A percentile compares a stretch with the other conserved stretches of the same genome.
Conservation (phyloP, 92 coral and sea anemone species). For the Palythoa grandis region DNA sequence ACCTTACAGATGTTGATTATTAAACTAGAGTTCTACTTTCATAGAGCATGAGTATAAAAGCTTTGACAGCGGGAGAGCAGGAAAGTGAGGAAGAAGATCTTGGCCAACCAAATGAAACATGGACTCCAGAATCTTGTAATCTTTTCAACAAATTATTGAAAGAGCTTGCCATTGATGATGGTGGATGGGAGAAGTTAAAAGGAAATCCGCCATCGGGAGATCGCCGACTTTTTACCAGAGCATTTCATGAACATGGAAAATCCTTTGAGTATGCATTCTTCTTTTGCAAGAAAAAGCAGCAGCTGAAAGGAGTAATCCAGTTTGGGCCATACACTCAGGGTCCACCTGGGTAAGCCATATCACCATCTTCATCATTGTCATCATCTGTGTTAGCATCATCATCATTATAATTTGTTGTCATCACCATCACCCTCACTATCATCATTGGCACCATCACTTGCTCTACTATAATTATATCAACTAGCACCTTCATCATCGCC, state of each 20-base stretch:
- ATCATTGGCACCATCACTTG: too few species aligned
- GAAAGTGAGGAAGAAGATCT: constrained; percentile 39
- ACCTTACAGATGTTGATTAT: too few species aligned
- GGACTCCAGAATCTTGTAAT: constrained; percentile 61
- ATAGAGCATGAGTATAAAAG: constrained; percentile 40
- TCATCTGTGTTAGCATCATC: too few species aligned
- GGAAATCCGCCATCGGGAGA: constrained; percentile 48
- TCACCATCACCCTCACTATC: too few species aligned
- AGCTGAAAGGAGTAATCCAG: background rate
- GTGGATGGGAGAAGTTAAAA: constrained; percentile 58
- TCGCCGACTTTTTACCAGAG: constrained; percentile 49
- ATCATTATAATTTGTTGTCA: too few species aligned
- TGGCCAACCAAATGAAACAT: constrained; percentile 68
- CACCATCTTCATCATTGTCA: too few species aligned
- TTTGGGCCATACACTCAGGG: too few species aligned
- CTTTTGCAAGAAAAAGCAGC: constrained; percentile 50
- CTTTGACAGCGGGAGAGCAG: constrained; percentile 3
- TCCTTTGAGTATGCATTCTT: constrained; percentile 75
- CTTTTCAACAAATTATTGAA: constrained; percentile 64
- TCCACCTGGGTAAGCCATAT: too few species aligned
- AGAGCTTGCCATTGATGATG: constrained; percentile 53
- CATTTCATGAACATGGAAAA: constrained; percentile 68
- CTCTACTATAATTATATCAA: too few species aligned
- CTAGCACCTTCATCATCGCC: too few species aligned
- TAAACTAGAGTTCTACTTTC: background rate